A percentile compares a stretch with the other conserved stretches of the same genome.
phyloP scores from a whole-genome alignment of 1,140 invertebrate genomes.

The Drosophila equinoxialis region DNA sequence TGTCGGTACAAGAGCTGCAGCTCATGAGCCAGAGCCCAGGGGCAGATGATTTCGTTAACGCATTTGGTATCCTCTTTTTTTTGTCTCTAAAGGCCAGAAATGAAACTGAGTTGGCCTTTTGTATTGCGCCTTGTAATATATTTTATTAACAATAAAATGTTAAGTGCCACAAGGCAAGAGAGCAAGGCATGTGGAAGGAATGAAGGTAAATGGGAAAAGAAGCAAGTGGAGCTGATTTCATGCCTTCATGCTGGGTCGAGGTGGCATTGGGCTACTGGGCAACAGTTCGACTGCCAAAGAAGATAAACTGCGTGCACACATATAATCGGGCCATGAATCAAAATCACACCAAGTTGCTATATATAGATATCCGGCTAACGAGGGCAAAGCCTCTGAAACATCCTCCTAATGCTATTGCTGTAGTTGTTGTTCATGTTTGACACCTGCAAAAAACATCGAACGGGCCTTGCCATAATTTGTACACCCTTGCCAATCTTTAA shows the following conservation, averaged over 20 bases:
- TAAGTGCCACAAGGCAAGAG: slow-evolving; percentile 68
- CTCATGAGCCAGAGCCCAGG: slow-evolving; percentile 23
- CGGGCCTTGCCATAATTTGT: neutral
- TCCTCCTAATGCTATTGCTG: slow-evolving; percentile 9
- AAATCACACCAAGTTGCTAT: slow-evolving; percentile 79
- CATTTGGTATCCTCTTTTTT: slow-evolving; percentile 48
- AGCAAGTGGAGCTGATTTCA: slow-evolving; percentile 34
- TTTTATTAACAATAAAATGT: slow-evolving; percentile 82
- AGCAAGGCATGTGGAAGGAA: neutral
- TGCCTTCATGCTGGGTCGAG: slow-evolving; percentile 49
- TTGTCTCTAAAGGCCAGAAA: slow-evolving; percentile 26
- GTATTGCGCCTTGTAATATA: slow-evolving; percentile 78
- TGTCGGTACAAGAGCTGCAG: neutral
- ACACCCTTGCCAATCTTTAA: neutral
- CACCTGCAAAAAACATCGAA: neutral
- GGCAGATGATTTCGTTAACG: slow-evolving; percentile 78
- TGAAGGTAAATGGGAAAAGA: neutral
- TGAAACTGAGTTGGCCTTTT: slow-evolving; percentile 64
- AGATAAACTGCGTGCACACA: slow-evolving; percentile 80
- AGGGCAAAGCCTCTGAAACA: slow-evolving; percentile 50
- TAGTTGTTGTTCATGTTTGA: slow-evolving; percentile 5
- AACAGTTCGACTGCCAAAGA: slow-evolving; percentile 34
- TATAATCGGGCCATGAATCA: slow-evolving; percentile 80
- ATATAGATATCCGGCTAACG: slow-evolving; percentile 81
- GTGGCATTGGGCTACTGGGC: slow-evolving; percentile 55